A percentile compares a stretch with the other conserved stretches of the same genome.
Evolutionary conservation across 37 sponge, comb jelly and placozoan genomes (phyloP).

Genomic region (Ianthella basta): DNA sequence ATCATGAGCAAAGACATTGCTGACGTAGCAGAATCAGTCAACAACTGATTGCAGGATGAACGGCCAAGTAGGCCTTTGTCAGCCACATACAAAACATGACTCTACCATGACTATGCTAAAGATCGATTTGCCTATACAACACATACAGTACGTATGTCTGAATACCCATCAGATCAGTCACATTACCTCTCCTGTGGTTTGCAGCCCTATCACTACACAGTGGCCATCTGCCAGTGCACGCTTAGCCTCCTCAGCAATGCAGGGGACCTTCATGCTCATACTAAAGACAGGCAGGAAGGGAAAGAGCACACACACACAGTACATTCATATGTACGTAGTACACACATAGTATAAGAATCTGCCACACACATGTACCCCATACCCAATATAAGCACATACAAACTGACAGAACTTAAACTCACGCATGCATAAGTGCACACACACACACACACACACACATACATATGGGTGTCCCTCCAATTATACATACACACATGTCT

Average conservation of each 20-base stretch:
- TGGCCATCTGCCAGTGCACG: conserved; percentile 36
- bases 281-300: conserved; percentile 17
- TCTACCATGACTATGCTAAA: no score
- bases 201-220: conserved; percentile 65
- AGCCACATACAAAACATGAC: no score
- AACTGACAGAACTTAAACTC: no score
- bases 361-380: no score
- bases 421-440: no score
- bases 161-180: background rate
- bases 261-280: conserved; percentile 65
- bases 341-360: background rate
- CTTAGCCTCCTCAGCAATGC: conserved; percentile 52
- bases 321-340: background rate
- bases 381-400: no score
- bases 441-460: background rate
- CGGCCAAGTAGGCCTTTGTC: no score
- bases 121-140: no score
- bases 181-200: conserved; percentile 68
- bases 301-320: background rate
- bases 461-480: background rate
- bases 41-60: no score
- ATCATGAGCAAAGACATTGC: no score
- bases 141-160: background rate
- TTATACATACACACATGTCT: background rate
- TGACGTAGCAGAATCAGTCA: no score